Evolutionary conservation across 2,888 invertebrate species (phyloP).

Genomic region (Drosophila falleni): DNA sequence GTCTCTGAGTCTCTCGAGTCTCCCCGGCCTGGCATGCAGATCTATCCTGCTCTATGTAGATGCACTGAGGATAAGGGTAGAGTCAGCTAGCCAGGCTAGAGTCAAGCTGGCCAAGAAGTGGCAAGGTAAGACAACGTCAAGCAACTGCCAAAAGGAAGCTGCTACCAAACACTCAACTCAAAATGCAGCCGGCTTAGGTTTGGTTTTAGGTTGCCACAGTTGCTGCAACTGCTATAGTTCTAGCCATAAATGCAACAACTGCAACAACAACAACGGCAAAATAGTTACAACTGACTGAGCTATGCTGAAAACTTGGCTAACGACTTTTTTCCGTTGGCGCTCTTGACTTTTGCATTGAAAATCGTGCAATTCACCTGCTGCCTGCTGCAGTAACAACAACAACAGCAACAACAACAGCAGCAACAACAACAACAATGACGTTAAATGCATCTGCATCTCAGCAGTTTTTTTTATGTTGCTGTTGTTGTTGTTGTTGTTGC

Average conservation of each 20-base stretch:
- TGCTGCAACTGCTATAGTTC: constrained; percentile 60
- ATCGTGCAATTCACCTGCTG: constrained; percentile 83
- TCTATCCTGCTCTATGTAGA: constrained; percentile 43
- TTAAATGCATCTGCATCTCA: constrained; percentile 78
- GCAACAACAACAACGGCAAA: constrained; percentile 42
- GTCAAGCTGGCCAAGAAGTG: constrained; percentile 19
- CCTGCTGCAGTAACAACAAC: constrained; percentile 56
- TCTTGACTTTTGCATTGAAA: constrained; percentile 84
- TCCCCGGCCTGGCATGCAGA: constrained; percentile 69
- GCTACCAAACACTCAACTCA: constrained; percentile 72
- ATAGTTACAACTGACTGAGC: constrained; percentile 68
- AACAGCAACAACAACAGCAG: constrained; percentile 36
- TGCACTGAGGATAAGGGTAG: constrained; percentile 52
- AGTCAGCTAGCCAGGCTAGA: constrained; percentile 7
- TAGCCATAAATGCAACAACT: constrained; percentile 50
- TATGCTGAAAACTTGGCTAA: constrained; percentile 78
- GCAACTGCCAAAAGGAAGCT: constrained; percentile 80
- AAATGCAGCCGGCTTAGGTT: constrained; percentile 50
- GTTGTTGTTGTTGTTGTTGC: constrained; percentile 28
- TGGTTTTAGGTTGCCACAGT: constrained; percentile 22
- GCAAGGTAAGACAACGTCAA: constrained; percentile 49
- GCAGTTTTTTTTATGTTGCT: constrained; percentile 3
- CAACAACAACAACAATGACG: constrained; percentile 63
- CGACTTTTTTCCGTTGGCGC: constrained; percentile 81
- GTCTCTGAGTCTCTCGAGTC: constrained; percentile 66